Base-by-base conservation (phyloP, 2,113 vertebrate species). In the Azemiops feae region DNA sequence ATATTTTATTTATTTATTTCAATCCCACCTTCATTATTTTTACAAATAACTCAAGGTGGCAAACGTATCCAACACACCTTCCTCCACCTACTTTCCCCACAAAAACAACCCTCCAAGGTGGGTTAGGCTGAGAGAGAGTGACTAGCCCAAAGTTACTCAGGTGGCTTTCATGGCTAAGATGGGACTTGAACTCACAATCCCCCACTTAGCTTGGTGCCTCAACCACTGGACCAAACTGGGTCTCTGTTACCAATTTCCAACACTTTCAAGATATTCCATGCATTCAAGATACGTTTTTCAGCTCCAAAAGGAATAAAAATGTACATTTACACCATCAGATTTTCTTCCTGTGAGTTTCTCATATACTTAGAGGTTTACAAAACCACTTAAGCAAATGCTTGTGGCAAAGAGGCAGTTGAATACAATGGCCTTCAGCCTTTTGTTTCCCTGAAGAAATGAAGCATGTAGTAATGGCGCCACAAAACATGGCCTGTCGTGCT, bases 391-490 rank as follows among this genome's bases (percentile, higher is more conserved):
- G 81, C n/a, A 39, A 20, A 92, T 92, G 39, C 11, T 39, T 74
- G 45, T 25, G 5, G 52, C 90, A 93, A 90, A 60, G 45, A 30
- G 10, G 45, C 69, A 93, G 85, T 10, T 93, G 55, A 95, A 93
- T 89, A 64, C 91, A 93, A 95, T 74, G 89, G 22, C 87, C 91
- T 86, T 93, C 69, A 57, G 47, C 52, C 12, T 94, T 54, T 64
- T 90, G 1, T 85, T 25, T 94, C 43, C 20, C 39, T 25, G 54
- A 92, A 43, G n/a, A 94, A 94, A 57, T 16, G 91, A 20, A 52
- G 30, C 30, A 54, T 92, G 5, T 14, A 88, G 69, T 92, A 93
- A 60, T 55, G n/a, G n/a, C 5, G 91, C 60, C 89, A 20, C 52
- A 92, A 3, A 54, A 10, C 85, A 87, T 30, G 86, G 4, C 50